Evolutionary conservation across 2,888 invertebrate genomes (phyloP), one percentile per base, ranked within the genome.

Genomic region (Ichneumoninae sp.): DNA sequence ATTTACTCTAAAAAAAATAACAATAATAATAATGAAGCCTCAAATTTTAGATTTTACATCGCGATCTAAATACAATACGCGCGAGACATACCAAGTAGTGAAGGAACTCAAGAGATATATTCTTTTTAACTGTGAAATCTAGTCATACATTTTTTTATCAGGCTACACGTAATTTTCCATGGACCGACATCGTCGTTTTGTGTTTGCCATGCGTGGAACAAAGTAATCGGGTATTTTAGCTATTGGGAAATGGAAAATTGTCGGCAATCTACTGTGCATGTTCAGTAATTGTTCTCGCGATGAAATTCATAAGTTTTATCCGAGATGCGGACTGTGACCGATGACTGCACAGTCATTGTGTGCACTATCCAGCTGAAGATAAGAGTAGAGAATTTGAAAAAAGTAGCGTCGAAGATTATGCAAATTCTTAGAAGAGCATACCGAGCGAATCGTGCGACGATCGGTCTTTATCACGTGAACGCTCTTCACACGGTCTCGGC

Each of bases 91-190:
- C 6, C 30, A 50, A 47, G n/a, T 78, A 16, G 33, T 36, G 16
- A 68, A 60, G 16, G 22, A 74, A 66, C 26, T 66, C 60, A 30
- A 70, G 71, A 26, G 78, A 54, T 47, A 69, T 65, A 19, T 83
- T 76, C 75, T 54, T 81, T 78, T 57, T 78, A 66, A 78, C 72
- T 16, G 78, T 84, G 44, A 30, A 70, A 78, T 84, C 81, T 84
- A 84, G 84, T 84, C 84, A 77, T 36, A 81, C 36, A 8, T 47
- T 44, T 68, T 72, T 62, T 74, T 70, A 54, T 47, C 40, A 33
- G 22, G 52, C 47, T 19, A 62, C 22, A 13, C 36, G 33, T 22
- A 62, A 44, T 16, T 16, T 44, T 66, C 36, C 19, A 33, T 4
- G n/a, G n/a, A 62, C 50, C 30, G 40, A 1, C 40, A 60, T 13